Base-by-base conservation (phyloP, 2,888 invertebrate species). In the Carterocephalus palaemon region DNA sequence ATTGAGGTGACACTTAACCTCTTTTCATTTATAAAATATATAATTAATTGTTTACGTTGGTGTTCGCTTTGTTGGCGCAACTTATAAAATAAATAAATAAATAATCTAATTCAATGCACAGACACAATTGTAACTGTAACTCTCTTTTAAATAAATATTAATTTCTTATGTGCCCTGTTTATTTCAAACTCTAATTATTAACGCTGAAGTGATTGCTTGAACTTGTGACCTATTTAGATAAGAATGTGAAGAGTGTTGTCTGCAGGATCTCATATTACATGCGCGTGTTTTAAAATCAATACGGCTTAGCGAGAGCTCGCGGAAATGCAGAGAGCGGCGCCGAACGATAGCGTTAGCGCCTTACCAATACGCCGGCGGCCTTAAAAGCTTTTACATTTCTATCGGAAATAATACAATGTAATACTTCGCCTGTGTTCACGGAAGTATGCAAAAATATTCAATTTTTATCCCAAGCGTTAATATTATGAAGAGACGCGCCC, bases 321-420 rank as follows among this genome's bases (percentile, higher is more conserved):
- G 49, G 42, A 51, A 68, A 62, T 64, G 64, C 64, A 65, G 63
- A 59, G 66, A 59, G 59, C 52, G 59, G 63, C 58, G 65, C 63
- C 59, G 64, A 65, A 70, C 71, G 67, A 65, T 65, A 60, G 52
- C 71, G 67, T 71, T 75, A 75, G 75, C 77, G 67, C 69, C 74
- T 79, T 78, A 77, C 56, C 67, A 68, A 67, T 69, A 70, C 70
- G 72, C 78, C 78, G 67, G 62, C 68, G 77, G 82, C 81, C 60
- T 79, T 77, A 84, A 85, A 86, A 86, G 85, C 85, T 84, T 84
- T 85, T 75, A 79, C 72, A 79, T 77, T 81, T 73, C 74, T 71
- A 67, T 70, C 68, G 77, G 73, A 77, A 81, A 79, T 81, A 83
- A 81, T 79, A 81, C 79, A 72, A 60, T 70, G 77, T 83, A 79